phyloP scores from a whole-genome alignment of 1,140 invertebrate genomes.

The Aphis craccivora region DNA sequence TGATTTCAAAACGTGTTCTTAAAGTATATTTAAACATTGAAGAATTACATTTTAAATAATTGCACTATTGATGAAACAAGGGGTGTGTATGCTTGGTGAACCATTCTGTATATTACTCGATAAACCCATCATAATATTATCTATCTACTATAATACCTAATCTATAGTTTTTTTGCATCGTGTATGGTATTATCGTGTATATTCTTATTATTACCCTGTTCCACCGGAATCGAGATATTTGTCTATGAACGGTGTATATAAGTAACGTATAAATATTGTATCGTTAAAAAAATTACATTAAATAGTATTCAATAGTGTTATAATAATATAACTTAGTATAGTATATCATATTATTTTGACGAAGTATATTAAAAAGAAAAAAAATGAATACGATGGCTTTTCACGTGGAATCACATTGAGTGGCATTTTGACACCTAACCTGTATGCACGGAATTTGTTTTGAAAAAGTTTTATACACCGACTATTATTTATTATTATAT shows the following conservation, averaged over 20 bases:
- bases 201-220: constrained; percentile 42
- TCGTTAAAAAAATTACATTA: not conserved
- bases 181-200: not conserved
- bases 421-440: constrained; percentile 6
- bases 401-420: not conserved
- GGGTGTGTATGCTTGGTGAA: not conserved
- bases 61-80: not conserved
- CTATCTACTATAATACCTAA: not conserved
- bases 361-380: not conserved
- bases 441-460: constrained; percentile 8
- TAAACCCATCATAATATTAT: not conserved
- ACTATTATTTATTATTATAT: constrained; percentile 16
- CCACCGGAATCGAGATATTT: constrained; percentile 40
- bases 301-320: not conserved
- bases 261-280: not conserved
- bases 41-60: not conserved
- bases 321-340: not conserved
- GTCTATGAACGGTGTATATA: not conserved
- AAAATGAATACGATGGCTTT: not conserved
- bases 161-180: not conserved
- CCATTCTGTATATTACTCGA: not conserved
- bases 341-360: not conserved
- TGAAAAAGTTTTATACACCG: not conserved
- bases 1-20: not conserved
- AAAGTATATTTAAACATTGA: not conserved